phyloP scores from a whole-genome alignment of 2,888 invertebrate genomes.

The Idaea biselata region DNA sequence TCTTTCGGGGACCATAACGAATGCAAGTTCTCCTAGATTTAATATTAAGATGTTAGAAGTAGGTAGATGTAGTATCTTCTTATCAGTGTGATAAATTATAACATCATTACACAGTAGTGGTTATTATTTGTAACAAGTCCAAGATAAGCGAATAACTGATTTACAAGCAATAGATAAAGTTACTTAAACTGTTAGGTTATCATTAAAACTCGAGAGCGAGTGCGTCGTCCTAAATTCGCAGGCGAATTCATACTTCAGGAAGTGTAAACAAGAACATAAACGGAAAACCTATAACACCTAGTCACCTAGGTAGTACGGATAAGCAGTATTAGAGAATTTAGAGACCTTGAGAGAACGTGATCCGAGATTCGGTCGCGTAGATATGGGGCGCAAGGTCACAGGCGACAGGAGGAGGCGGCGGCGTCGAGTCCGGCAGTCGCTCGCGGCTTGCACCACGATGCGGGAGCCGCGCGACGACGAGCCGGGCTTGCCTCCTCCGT shows the following conservation, averaged over 20 bases:
- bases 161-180: constrained; percentile 20
- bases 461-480: constrained; percentile 50
- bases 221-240: neutral
- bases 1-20: too few relatives aligned
- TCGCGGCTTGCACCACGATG: constrained; percentile 57
- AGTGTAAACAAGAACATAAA: neutral
- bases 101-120: constrained; percentile 6
- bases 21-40: neutral
- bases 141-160: constrained; percentile 15
- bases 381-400: constrained; percentile 59
- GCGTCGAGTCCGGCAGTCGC: constrained; percentile 49
- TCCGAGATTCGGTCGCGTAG: constrained; percentile 55
- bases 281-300: neutral
- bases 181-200: neutral
- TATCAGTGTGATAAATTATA: neutral
- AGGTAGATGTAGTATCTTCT: neutral
- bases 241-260: neutral
- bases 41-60: neutral
- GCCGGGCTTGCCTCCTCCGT: constrained; percentile 52
- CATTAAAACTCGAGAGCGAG: neutral
- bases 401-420: constrained; percentile 18
- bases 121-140: constrained; percentile 7
- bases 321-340: constrained; percentile 1
- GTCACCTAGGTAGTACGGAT: neutral
- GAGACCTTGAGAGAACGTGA: constrained; percentile 54